A percentile compares a stretch with the other conserved stretches of the same genome.
phyloP scores from a whole-genome alignment of 1,140 invertebrate species.

The Brachionus rubens region DNA sequence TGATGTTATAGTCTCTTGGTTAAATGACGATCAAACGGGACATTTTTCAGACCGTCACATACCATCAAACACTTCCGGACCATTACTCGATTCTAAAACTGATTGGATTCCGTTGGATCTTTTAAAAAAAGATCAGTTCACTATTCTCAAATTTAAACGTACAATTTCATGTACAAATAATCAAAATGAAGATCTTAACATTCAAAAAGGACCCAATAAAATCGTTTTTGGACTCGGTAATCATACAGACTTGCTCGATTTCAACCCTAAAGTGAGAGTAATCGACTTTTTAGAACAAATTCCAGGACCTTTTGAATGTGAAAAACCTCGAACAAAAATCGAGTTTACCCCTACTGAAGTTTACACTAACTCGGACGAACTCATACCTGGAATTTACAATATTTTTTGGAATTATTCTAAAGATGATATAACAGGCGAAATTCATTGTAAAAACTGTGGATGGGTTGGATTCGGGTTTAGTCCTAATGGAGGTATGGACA shows the following conservation, averaged over 20 bases:
- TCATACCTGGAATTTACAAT: neutral
- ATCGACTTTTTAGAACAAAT: too few species aligned
- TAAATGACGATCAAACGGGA: neutral
- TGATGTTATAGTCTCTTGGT: neutral
- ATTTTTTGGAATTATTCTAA: neutral
- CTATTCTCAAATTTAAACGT: neutral
- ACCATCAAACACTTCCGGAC: neutral
- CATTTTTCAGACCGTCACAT: neutral
- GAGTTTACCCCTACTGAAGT: too few species aligned
- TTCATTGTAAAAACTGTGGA: conserved; percentile 65
- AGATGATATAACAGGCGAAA: neutral
- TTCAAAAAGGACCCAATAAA: neutral
- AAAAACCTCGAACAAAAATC: too few species aligned
- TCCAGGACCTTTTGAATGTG: too few species aligned
- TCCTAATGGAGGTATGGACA: conserved; percentile 71
- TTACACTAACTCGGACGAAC: too few species aligned
- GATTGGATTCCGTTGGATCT: neutral
- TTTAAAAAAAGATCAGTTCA: neutral
- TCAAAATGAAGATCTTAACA: neutral
- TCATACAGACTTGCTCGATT: too few species aligned
- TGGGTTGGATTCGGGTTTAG: conserved; percentile 78
- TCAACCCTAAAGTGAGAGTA: too few species aligned
- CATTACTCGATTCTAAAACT: neutral
- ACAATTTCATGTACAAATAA: neutral
- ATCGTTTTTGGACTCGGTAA: neutral